Percentiles rank a stretch among this genome's conserved stretches.
phyloP scores from a whole-genome alignment of 2,113 vertebrate genomes.

The Daboia siamensis region DNA sequence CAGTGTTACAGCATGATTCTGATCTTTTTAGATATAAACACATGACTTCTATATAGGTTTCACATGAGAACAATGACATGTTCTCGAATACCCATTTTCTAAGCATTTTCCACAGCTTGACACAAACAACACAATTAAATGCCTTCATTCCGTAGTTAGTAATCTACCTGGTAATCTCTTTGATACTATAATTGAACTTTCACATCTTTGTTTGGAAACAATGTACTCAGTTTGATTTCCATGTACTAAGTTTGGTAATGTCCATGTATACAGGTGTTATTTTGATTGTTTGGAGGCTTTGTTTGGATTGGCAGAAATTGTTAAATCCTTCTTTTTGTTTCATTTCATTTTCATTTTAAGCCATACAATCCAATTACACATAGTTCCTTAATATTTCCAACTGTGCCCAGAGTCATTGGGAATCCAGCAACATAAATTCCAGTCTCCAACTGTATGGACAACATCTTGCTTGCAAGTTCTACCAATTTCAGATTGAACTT shows the following conservation, averaged over 20 bases:
- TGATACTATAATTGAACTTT: neutral
- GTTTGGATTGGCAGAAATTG: neutral
- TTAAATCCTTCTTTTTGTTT: neutral
- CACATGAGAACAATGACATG: neutral
- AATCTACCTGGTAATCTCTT: neutral
- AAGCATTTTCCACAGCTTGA: neutral
- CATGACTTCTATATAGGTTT: neutral
- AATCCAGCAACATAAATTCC: neutral
- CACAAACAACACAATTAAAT: neutral
- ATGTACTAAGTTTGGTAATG: neutral
- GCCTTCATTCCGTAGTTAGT: neutral
- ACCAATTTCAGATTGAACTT: neutral
- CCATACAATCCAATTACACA: neutral
- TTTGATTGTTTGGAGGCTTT: neutral
- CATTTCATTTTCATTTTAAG: neutral
- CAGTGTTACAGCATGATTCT: neutral
- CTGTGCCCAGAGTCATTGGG: neutral
- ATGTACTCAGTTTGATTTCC: neutral
- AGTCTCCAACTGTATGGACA: neutral
- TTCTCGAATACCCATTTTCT: neutral
- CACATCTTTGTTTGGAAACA: neutral
- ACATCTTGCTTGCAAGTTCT: neutral
- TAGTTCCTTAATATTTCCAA: neutral
- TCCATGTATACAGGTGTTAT: neutral
- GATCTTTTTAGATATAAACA: neutral